Conservation (phyloP, 2,113 vertebrate species). For the Malurus elegans region DNA sequence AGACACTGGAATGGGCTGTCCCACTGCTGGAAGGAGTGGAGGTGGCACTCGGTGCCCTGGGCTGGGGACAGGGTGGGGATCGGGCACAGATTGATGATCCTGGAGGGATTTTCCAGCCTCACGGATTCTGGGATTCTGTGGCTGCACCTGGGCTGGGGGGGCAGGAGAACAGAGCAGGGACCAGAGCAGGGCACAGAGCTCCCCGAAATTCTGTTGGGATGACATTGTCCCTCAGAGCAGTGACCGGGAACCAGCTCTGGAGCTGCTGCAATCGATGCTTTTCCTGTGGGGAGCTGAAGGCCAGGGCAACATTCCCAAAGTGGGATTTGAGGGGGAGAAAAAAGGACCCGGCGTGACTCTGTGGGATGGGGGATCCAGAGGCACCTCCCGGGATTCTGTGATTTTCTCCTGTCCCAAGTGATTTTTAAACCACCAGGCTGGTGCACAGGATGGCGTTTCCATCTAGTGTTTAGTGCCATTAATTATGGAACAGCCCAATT, state of each 20-base stretch:
- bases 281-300: neutral
- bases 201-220: neutral
- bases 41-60: accelerated
- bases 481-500: conserved; percentile 10
- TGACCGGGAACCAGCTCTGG: accelerated
- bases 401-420: neutral
- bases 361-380: neutral
- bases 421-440: neutral
- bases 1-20: accelerated
- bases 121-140: neutral
- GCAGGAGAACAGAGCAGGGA: accelerated
- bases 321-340: neutral
- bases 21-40: neutral
- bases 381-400: accelerated
- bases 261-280: neutral
- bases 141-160: neutral
- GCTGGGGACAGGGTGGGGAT: neutral
- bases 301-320: neutral
- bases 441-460: neutral
- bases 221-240: accelerated
- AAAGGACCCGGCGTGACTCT: neutral
- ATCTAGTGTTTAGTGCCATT: neutral
- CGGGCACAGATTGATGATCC: accelerated
- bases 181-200: neutral
- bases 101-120: neutral